These are phyloP conservation scores for Hemichromis elongatus DNA, from an alignment of 2,113 vertebrate species.

Conservation along the genomic window DNA sequence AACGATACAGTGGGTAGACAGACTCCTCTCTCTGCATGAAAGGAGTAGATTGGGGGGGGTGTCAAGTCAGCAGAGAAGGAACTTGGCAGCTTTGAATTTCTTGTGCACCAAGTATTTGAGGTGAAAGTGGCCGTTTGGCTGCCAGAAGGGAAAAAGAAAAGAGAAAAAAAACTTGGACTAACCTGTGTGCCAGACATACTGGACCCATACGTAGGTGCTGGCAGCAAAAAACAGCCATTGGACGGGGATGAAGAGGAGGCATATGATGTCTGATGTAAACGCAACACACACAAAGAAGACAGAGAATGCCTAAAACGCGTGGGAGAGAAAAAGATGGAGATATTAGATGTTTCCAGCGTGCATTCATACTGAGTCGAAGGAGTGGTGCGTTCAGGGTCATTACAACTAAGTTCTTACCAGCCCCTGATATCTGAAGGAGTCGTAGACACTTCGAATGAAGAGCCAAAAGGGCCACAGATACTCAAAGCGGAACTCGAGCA, in stretches of 20 bases:
- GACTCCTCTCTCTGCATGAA: conserved; percentile 86
- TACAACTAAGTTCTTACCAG: conserved; percentile 75
- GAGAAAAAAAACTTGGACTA: neutral
- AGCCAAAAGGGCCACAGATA: conserved; percentile 99
- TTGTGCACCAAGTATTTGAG: neutral
- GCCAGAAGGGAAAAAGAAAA: neutral
- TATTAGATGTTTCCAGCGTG: neutral
- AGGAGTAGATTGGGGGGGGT: neutral
- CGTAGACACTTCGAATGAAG: conserved; percentile 97
- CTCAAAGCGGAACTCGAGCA: conserved; percentile 98
- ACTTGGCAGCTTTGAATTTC: neutral
- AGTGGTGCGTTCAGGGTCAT: neutral
- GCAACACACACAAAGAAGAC: conserved; percentile 99
- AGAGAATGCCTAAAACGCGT: conserved; percentile 85
- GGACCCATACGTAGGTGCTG: conserved; percentile 98
- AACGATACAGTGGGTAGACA: conserved; percentile 97
- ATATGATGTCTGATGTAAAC: conserved; percentile 98
- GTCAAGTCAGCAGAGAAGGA: neutral
- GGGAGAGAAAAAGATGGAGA: neutral
- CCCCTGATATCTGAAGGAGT: conserved; percentile 98
- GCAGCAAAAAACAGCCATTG: conserved; percentile 98
- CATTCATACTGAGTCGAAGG: neutral
- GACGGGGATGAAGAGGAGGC: conserved; percentile 96
- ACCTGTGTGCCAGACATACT: conserved; percentile 99
- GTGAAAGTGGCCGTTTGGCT: neutral